Evolutionary conservation across 1,140 invertebrate genomes (phyloP), one percentile per base, ranked within the genome.

Genomic region (Aphelinus atriplicis): DNA sequence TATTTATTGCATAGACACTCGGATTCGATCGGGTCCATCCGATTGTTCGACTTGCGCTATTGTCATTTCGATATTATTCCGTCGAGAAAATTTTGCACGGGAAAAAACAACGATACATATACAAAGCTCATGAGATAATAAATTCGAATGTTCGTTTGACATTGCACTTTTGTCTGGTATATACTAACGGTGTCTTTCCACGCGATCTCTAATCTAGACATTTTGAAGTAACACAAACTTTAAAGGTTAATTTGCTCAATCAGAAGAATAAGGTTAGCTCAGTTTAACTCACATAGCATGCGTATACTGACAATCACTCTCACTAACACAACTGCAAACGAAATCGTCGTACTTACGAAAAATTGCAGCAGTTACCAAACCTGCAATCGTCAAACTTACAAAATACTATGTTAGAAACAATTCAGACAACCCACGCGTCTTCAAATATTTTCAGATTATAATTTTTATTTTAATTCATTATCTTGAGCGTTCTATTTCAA

Each of bases 191-290:
- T 75, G 46, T 60, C 73, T 75, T 53, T 75, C 71, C 73, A 75
- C 73, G 73, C 73, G 73, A 75, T 75, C 73, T 9, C 53, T 71
- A 70, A 75, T 75, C 68, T 66, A 70, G 73, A 75, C 67, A 65
- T 71, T 75, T 75, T 71, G 62, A 75, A 73, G 73, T 71, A 75
- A 75, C 73, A 42, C 62, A 70, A 71, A 70, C 68, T 75, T 75
- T 75, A 76, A 76, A 76, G 69, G 68, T 76, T 76, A 76, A 76
- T 76, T 76, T 26, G 75, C 45, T 76, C 75, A 76, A 76, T 76
- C 69, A 76, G 75, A 72, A 76, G 75, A 76, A 76, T 76, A 76
- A 76, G 75, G 75, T 76, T 76, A 76, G 69, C 75, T 71, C 64
- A 57, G 69, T 71, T 76, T 71, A 76, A 75, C 68, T 75, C 67